phyloP scores from a whole-genome alignment of 2,888 invertebrate species.

The Cantharis flavilabris region DNA sequence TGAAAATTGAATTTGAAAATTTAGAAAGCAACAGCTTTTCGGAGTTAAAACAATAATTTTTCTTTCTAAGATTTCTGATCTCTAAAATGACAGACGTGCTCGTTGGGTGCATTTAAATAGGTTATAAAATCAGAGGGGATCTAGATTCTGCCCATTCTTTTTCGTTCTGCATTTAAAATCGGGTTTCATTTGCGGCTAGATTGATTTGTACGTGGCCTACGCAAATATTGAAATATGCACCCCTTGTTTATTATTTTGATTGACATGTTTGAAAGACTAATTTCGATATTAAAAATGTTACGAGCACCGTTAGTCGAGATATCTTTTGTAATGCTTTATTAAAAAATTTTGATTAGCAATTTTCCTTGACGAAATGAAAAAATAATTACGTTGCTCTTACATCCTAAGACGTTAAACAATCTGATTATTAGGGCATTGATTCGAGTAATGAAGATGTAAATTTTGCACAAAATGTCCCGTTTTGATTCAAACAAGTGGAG shows the following conservation, averaged over 20 bases:
- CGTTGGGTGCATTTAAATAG: slow-evolving; percentile 40
- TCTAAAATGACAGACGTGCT: slow-evolving; percentile 38
- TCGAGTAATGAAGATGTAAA: not conserved
- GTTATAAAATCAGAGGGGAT: slow-evolving; percentile 37
- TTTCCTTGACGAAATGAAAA: not conserved
- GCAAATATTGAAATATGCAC: slow-evolving; percentile 56
- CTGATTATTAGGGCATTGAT: not conserved
- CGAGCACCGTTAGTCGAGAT: not conserved
- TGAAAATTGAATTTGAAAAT: not conserved
- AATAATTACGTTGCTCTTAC: not conserved
- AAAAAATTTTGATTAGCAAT: slow-evolving; percentile 6
- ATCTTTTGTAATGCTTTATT: slow-evolving; percentile 5
- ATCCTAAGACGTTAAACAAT: not conserved
- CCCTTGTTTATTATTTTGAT: slow-evolving; percentile 55
- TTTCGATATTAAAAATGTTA: slow-evolving; percentile 40
- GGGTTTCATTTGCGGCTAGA: slow-evolving; percentile 51
- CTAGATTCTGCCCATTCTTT: slow-evolving; percentile 30
- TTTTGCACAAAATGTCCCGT: not conserved
- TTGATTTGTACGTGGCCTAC: slow-evolving; percentile 49
- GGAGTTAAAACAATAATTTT: slow-evolving; percentile 8
- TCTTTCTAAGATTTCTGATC: slow-evolving; percentile 24
- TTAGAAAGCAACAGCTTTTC: slow-evolving; percentile 24
- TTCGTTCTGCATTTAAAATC: slow-evolving; percentile 39
- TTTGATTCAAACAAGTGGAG: not conserved
- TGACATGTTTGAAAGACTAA: slow-evolving; percentile 51